Conservation (phyloP, 2,797 vertebrate species). For the Phylloscopus collybita region DNA sequence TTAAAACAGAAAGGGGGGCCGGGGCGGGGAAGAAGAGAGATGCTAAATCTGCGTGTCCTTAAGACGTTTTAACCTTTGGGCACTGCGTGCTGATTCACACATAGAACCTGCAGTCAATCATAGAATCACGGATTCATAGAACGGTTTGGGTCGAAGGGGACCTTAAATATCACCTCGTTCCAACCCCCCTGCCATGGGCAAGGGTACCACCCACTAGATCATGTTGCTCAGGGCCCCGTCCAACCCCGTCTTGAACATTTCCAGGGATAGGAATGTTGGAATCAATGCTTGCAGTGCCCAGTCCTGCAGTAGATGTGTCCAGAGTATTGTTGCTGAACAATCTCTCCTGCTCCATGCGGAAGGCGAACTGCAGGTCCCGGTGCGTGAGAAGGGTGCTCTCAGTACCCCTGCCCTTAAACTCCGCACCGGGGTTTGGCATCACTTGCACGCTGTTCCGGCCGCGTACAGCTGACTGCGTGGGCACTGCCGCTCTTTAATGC, state of each 20-base stretch:
- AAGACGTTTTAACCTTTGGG: not conserved
- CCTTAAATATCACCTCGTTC: not conserved
- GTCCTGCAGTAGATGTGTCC: not conserved
- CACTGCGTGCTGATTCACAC: not conserved
- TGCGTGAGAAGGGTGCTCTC: no score
- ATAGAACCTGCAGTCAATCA: not conserved
- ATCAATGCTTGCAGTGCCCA: rapidly evolving
- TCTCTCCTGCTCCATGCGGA: not conserved
- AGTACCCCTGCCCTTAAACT: not conserved
- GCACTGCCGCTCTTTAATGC: not conserved
- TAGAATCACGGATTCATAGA: not conserved
- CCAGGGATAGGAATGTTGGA: not conserved
- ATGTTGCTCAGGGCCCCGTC: not conserved
- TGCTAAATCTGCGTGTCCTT: not conserved
- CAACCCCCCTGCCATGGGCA: not conserved
- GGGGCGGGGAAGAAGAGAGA: not conserved
- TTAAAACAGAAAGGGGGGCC: rapidly evolving
- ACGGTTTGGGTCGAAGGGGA: not conserved
- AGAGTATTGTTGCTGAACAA: not conserved
- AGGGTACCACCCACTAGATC: not conserved
- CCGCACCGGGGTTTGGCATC: not conserved
- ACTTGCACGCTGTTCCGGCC: not conserved
- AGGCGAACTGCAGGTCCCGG: no score
- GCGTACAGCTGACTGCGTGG: not conserved
- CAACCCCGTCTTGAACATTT: not conserved